Percentiles rank a stretch among this genome's conserved stretches.
These are phyloP conservation scores for Aleiodes sp. DNA, from an alignment of 1,140 invertebrate genomes.

Conservation along the genomic window DNA sequence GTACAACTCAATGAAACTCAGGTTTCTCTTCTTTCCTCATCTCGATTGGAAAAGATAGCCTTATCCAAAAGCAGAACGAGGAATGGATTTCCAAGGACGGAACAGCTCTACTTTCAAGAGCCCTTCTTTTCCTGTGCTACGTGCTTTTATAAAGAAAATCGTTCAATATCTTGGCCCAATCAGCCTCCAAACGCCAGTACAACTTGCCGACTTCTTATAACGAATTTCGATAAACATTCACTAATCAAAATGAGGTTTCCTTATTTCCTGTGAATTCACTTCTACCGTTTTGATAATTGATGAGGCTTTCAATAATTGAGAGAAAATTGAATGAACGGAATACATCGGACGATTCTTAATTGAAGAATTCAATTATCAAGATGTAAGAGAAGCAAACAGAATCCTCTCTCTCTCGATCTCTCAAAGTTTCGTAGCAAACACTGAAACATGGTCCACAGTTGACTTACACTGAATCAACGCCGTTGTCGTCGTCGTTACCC, in stretches of 20 bases:
- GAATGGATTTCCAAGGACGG: neutral
- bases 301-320: neutral
- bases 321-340: neutral
- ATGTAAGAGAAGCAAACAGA: too few relatives aligned
- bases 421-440: conserved; percentile 1
- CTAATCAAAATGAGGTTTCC: conserved; percentile 6
- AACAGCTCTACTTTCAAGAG: conserved; percentile 13
- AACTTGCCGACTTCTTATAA: conserved; percentile 1
- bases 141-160: conserved; percentile 15
- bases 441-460: neutral
- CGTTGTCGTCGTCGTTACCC: conserved; percentile 13
- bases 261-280: too few relatives aligned
- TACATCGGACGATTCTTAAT: neutral
- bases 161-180: conserved; percentile 15
- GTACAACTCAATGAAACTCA: neutral
- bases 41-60: conserved; percentile 12
- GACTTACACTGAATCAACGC: conserved; percentile 10
- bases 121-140: conserved; percentile 14
- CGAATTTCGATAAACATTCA: conserved; percentile 9
- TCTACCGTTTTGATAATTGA: neutral
- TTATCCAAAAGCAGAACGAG: conserved; percentile 11
- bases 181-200: neutral
- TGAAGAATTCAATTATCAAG: neutral
- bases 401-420: neutral
- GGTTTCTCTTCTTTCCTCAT: neutral